Base-by-base conservation (phyloP, 2,888 invertebrate species). In the Therioaphis trifolii region DNA sequence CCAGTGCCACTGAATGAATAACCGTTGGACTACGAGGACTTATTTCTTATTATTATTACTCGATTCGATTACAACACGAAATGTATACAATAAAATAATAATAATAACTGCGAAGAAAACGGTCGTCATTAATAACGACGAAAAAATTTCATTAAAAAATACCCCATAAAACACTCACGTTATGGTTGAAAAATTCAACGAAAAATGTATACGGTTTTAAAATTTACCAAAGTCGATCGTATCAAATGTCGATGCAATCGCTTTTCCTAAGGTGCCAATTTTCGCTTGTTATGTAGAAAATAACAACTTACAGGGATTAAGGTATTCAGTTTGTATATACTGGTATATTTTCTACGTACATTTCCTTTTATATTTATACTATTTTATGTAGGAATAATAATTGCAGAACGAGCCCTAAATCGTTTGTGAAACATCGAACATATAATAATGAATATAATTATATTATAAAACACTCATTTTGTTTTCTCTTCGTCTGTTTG, bases 381-480 rank as follows among this genome's bases (percentile, higher is more conserved):
- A 18, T n/a, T 55, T 55, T 5, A 21, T n/a, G 55, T 55, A n/a
- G n/a, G 2, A 18, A 49, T 55, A 55, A 15, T 55, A 18, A n/a
- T n/a, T 18, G 4, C 21, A 1, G 55, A n/a, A 35, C 3, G 55
- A 21, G 15, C 15, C 15, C 49, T 49, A 15, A 18, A 49, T 49
- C 18, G 15, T 29, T 35, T 18, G 68, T 15, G 66, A 35, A 66
- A 66, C 66, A 35, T 35, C 14, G 66, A 27, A 35, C 68, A 21
- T n/a, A 55, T n/a, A 68, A 40, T 68, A 68, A 68, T 68, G 4
- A 68, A 40, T 15, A 18, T 27, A 2, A 1, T 27, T 68, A 40
- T 68, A 40, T 68, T 68, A 68, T 35, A 35, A 68, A 68, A 68
- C 40, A 7, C 18, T 29, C n/a, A 15, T n/a, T 35, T 68, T 68